Base-by-base conservation (phyloP, 2,797 vertebrate genomes). In the Amblyopsis hoosieri region DNA sequence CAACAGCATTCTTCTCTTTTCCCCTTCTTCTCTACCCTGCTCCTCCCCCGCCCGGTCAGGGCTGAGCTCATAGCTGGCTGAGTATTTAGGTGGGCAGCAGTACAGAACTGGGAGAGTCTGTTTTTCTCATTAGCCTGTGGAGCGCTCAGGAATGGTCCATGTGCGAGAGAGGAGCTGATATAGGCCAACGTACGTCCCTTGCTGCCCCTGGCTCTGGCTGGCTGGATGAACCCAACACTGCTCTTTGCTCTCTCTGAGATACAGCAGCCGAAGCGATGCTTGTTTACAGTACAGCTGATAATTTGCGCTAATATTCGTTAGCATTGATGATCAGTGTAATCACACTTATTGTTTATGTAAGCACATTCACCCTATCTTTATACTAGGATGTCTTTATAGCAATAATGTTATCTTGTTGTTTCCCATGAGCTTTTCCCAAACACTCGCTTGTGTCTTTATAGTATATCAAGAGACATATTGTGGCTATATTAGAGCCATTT, bases 41-140 rank as follows among this genome's bases (percentile, higher is more conserved):
- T 58, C 9, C 9, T 62, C 46, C 59, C 74, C 58, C 70, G 49
- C 52, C 78, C 68, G 56, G 56, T 62, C 56, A 29, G 55, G 58
- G 57, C 64, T 88, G 77, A 86, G 73, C 78, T 89, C 86, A 84
- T 88, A 78, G 73, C 79, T 87, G 85, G 84, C 85, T 69, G 47
- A 29, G 61, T 72, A 70, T 60, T 50, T 61, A 79, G 76, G 79
- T 87, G 77, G 86, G 86, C 71, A 85, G 74, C 69, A 80, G 72
- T 69, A 74, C 62, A 81, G 74, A 80, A 78, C 81, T 63, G 66
- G 68, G 55, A 2, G 64, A 79, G 60, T 78, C 80, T 89, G 86
- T 88, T 89, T 88, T 88, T 84, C 70, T 76, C 85, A 87, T 90
- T 80, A 87, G 82, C 66, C 63, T 51, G 65, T 64, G 23, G 31